phyloP scores from a whole-genome alignment of 2,888 invertebrate genomes.

The Digitonthophagus gazella region DNA sequence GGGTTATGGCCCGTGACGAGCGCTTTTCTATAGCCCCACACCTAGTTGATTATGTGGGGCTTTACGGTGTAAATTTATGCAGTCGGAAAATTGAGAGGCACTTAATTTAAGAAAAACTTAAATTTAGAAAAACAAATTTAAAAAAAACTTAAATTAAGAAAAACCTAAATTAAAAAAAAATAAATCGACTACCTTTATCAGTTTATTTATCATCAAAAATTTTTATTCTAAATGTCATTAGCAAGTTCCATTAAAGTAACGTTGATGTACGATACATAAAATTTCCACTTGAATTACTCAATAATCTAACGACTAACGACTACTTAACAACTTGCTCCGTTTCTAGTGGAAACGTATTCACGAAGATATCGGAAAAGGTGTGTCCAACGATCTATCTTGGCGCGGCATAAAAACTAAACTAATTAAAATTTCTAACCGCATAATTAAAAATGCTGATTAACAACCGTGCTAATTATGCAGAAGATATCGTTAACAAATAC shows the following conservation, averaged over 20 bases:
- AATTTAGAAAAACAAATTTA: too few species aligned
- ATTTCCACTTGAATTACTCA: background rate
- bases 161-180: too few species aligned
- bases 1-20: conserved; percentile 50
- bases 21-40: conserved; percentile 38
- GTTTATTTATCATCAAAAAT: too few species aligned
- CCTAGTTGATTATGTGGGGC: conserved; percentile 41
- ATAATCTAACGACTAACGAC: too few species aligned
- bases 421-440: background rate
- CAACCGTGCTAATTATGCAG: background rate
- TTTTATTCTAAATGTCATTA: background rate
- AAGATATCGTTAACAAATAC: background rate
- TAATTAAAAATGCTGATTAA: background rate
- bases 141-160: too few species aligned
- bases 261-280: background rate
- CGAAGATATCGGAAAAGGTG: background rate
- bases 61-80: conserved; percentile 22
- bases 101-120: background rate
- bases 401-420: background rate
- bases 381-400: background rate
- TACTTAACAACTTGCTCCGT: too few species aligned
- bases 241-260: background rate
- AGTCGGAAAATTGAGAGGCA: background rate
- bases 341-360: background rate
- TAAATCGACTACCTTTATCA: too few species aligned